Conservation (phyloP, 2,888 invertebrate species). For the Xestobium rufovillosum region DNA sequence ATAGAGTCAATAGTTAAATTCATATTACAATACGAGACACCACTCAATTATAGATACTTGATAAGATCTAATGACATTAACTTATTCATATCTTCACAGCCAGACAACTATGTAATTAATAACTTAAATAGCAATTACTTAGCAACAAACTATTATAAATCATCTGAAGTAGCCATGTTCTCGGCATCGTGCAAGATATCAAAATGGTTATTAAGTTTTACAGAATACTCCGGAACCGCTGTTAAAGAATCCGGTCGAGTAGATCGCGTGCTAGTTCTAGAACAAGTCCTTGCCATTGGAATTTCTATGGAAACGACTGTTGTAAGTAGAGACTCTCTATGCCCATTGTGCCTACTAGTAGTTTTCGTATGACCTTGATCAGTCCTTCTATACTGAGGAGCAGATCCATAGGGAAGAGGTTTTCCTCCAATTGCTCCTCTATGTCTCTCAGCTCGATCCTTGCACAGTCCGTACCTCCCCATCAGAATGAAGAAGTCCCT, state of each 20-base stretch:
- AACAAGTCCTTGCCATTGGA: conserved; percentile 33
- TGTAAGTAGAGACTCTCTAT: conserved; percentile 39
- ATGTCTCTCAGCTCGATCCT: conserved; percentile 42
- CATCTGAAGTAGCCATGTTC: no score
- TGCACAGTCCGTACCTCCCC: conserved; percentile 44
- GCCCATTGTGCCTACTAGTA: conserved; percentile 30
- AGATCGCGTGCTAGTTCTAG: conserved; percentile 30
- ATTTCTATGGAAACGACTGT: conserved; percentile 41
- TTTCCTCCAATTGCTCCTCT: conserved; percentile 44
- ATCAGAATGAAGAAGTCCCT: conserved; percentile 50
- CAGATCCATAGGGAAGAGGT: conserved; percentile 38
- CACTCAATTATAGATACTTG: no score
- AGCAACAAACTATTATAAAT: no score
- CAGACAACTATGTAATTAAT: no score
- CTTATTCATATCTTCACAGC: no score
- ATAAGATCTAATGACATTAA: no score
- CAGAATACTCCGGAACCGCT: conserved; percentile 32
- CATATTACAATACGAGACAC: no score
- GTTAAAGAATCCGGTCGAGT: conserved; percentile 31
- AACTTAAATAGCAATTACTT: no score
- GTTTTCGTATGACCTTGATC: conserved; percentile 25
- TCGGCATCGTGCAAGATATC: conserved; percentile 30
- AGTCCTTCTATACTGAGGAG: conserved; percentile 34
- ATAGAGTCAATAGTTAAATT: no score
- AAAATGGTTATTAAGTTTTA: conserved; percentile 28